phyloP scores from a whole-genome alignment of 1,140 invertebrate genomes.

The Caenorhabditis brenneri region DNA sequence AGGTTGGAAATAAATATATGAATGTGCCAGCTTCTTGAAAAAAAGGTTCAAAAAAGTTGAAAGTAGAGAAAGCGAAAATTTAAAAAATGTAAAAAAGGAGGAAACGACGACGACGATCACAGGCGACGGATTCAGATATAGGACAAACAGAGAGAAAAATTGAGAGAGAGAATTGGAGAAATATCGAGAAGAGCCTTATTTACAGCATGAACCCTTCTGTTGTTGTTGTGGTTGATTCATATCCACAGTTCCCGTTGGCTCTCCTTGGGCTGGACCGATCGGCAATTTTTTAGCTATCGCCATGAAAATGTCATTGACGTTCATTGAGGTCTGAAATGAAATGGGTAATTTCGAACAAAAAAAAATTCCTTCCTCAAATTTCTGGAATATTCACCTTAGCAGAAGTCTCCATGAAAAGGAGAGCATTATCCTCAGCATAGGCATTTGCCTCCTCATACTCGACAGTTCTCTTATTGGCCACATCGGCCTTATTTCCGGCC shows the following conservation, averaged over 20 bases:
- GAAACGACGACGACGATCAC: conserved; percentile 17
- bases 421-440: conserved; percentile 97
- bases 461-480: conserved; percentile 75
- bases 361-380: too few relatives aligned
- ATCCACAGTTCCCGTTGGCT: conserved; percentile 60
- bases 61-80: background rate
- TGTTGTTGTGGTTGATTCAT: conserved; percentile 56
- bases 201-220: conserved; percentile 56
- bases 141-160: background rate
- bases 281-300: conserved; percentile 79
- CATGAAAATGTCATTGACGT: conserved; percentile 99
- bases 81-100: too few relatives aligned
- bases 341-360: too few relatives aligned
- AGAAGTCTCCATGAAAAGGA: conserved; percentile 99
- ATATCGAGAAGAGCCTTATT: conserved; percentile 36
- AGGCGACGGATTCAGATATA: conserved; percentile 36
- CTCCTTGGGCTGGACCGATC: conserved; percentile 55
- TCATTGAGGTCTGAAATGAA: conserved; percentile 87
- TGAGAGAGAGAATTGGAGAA: background rate
- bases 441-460: conserved; percentile 84
- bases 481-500: conserved; percentile 96
- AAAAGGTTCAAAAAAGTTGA: background rate
- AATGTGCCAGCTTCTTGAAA: background rate
- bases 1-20: background rate
- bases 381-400: too few relatives aligned